Evolutionary conservation across 1,140 invertebrate species (phyloP), one percentile per base, ranked within the genome.

Genomic region (Papilio glaucus): DNA sequence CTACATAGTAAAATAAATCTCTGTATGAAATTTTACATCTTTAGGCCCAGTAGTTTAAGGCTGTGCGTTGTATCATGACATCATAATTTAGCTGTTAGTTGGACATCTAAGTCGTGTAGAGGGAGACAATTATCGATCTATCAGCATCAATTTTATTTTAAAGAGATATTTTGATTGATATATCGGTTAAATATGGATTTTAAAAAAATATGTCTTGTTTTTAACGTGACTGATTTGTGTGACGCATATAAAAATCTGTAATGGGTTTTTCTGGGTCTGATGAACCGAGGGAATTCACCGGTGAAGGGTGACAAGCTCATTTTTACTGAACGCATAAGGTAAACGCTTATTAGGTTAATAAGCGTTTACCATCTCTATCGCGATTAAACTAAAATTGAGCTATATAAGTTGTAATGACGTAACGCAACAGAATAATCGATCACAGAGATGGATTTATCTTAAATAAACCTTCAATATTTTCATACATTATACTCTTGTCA

Each of bases 381-480:
- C 18, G 29, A 24, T 57, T 21, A 24, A 33, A 33, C 24, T 57
- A 57, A 57, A 4, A 57, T 4, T 18, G 24, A 24, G 49, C 21
- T 57, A 26, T 57, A 57, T 0, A 26, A 57, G 24, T 24, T 9
- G 10, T 33, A 33, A 24, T 57, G 49, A 57, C 49, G 49, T 57
- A 18, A 57, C 7, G 10, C 21, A 57, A 26, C 21, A 53, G 4
- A 53, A 53, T 53, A 53, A 53, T 53, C 49, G 24, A 53, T 53
- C 49, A 53, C 49, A 2, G 49, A 53, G 49, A 53, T 53, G 49
- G 49, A 53, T 53, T 53, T 53, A 53, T 18, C 49, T 53, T 24
- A 53, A n/a, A 18, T 10, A 12, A 53, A 12, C 1, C 49, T 53
- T 53, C 49, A 24, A 53, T 53, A 53, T 53, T 53, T 53, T 53